Evolutionary conservation across 2,113 vertebrate genomes (phyloP).

Genomic region (Ailuropoda melanoleuca): DNA sequence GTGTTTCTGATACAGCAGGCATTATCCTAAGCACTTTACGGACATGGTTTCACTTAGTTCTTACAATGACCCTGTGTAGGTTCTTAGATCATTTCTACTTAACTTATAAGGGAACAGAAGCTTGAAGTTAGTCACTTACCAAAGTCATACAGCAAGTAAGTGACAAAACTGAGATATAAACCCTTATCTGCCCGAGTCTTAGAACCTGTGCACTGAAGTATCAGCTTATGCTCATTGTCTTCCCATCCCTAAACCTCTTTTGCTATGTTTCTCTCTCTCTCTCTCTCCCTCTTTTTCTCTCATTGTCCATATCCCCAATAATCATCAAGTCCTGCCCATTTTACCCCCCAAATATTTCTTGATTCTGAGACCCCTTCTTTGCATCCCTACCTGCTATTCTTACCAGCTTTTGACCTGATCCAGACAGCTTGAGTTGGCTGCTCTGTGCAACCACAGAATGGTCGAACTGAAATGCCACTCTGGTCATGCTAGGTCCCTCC

Average conservation of each 20-base stretch:
- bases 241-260: neutral
- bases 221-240: neutral
- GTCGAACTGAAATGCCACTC: neutral
- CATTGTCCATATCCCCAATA: neutral
- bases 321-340: neutral
- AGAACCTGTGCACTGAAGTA: no score
- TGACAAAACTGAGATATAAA: neutral
- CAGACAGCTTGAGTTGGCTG: neutral
- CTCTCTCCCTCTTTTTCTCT: neutral
- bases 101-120: neutral
- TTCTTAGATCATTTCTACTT: neutral
- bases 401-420: neutral
- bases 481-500: neutral
- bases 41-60: neutral
- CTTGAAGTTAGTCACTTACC: neutral
- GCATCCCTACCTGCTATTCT: neutral
- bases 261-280: neutral
- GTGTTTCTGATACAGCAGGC: neutral
- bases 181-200: neutral
- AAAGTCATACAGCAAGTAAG: neutral
- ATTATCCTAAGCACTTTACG: neutral
- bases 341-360: neutral
- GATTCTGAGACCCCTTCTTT: neutral
- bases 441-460: neutral
- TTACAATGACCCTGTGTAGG: neutral